Percentiles rank a stretch among this genome's conserved stretches.
Conservation (phyloP, 2,888 invertebrate genomes). For the Eupeodes latifasciatus region DNA sequence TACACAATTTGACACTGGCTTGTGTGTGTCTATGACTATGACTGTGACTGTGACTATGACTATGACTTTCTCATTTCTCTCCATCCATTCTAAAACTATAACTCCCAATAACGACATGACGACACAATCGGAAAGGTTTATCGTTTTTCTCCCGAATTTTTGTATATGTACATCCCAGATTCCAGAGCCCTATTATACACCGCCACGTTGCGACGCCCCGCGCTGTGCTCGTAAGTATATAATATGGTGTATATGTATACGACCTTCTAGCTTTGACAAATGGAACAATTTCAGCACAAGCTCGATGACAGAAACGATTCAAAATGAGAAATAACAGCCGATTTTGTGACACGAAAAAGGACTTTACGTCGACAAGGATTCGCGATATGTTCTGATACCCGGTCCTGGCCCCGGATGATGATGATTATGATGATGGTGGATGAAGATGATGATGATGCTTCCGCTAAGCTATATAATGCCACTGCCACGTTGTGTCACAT, state of each 20-base stretch:
- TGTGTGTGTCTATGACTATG: conserved; percentile 35
- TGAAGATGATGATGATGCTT: conserved; percentile 52
- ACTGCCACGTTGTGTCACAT: conserved; percentile 58
- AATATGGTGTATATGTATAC: too few species aligned
- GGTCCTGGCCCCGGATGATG: conserved; percentile 13
- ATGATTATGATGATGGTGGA: conserved; percentile 48
- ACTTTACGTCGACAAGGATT: conserved; percentile 64
- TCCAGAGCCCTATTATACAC: background rate
- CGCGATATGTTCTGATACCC: background rate
- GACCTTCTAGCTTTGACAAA: conserved; percentile 65
- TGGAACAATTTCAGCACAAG: conserved; percentile 66
- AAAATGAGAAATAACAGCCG: conserved; percentile 75
- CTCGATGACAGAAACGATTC: conserved; percentile 73
- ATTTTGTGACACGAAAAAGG: conserved; percentile 75
- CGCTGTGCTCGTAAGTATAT: too few species aligned
- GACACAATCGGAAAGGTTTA: conserved; percentile 66
- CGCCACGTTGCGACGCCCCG: too few species aligned
- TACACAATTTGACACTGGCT: conserved; percentile 57
- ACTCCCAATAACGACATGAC: conserved; percentile 59
- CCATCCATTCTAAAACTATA: conserved; percentile 56
- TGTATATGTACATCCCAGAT: background rate
- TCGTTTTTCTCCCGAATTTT: conserved; percentile 45
- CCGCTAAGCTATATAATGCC: conserved; percentile 59
- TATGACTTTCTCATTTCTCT: conserved; percentile 40
- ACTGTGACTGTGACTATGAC: conserved; percentile 51